These are phyloP conservation scores for Homarus americanus DNA, from an alignment of 1,140 invertebrate species.

Conservation along the genomic window DNA sequence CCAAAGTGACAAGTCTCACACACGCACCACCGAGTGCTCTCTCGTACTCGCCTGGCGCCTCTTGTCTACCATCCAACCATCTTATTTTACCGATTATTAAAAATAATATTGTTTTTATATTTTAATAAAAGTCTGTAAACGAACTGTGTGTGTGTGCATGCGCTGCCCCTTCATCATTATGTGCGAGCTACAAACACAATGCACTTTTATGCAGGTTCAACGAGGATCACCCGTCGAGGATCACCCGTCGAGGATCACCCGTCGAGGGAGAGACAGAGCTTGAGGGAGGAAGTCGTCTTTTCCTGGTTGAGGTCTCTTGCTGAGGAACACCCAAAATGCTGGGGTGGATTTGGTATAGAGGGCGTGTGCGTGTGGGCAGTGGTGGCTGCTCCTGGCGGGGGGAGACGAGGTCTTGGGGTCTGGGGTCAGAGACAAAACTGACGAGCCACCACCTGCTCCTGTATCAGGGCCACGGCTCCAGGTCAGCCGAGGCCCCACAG, in stretches of 20 bases:
- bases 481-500: constrained; percentile 27
- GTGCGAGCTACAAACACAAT: constrained; percentile 26
- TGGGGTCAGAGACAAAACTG: background rate
- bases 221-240: background rate
- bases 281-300: constrained; percentile 9
- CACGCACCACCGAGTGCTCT: background rate
- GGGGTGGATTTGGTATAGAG: constrained; percentile 16
- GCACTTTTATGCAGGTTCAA: constrained; percentile 14
- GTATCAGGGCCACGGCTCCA: constrained; percentile 29
- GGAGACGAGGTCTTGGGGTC: constrained; percentile 18
- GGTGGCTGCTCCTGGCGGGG: background rate
- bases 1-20: constrained; percentile 69
- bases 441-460: background rate
- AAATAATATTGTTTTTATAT: constrained; percentile 56
- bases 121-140: constrained; percentile 54
- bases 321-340: constrained; percentile 30
- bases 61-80: constrained; percentile 15
- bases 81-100: constrained; percentile 62
- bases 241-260: constrained; percentile 13
- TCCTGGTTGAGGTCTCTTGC: constrained; percentile 44
- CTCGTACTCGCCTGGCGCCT: constrained; percentile 7
- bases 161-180: constrained; percentile 19
- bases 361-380: constrained; percentile 24
- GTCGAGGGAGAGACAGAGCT: background rate
- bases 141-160: constrained; percentile 40